Evolutionary conservation across 2,888 invertebrate species (phyloP).

Genomic region (Adelognathus sp.): DNA sequence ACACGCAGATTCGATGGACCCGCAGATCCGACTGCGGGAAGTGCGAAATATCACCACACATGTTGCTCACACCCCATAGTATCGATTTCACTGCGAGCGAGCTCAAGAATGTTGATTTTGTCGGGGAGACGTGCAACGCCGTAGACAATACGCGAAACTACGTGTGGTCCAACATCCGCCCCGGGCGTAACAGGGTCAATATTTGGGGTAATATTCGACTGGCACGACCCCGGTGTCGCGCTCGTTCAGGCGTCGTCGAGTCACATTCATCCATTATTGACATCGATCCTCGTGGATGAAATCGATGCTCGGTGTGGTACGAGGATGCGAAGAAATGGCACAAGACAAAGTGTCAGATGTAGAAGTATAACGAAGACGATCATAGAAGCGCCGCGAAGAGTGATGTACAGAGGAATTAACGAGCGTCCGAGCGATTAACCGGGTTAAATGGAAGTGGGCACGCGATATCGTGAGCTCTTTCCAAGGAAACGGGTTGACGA

Average conservation of each 20-base stretch:
- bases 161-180: no score
- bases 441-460: conserved; percentile 73
- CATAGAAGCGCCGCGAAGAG: conserved; percentile 64
- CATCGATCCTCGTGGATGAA: background rate
- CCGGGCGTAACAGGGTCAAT: background rate
- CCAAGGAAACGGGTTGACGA: conserved; percentile 72
- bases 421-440: conserved; percentile 73
- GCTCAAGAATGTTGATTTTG: background rate
- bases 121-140: background rate
- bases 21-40: no score
- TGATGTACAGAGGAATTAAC: conserved; percentile 71
- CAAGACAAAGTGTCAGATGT: background rate
- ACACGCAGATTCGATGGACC: no score
- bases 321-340: background rate
- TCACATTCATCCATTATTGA: background rate
- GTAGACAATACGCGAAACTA: background rate
- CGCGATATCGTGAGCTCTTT: conserved; percentile 68
- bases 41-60: no score
- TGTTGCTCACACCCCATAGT: no score
- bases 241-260: background rate
- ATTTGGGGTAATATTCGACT: no score
- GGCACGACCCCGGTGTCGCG: no score
- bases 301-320: background rate
- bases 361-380: conserved; percentile 52
- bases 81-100: no score